Evolutionary conservation across 2,797 vertebrate genomes (phyloP), one percentile per base, ranked within the genome.

Genomic region (Danio choprae): DNA sequence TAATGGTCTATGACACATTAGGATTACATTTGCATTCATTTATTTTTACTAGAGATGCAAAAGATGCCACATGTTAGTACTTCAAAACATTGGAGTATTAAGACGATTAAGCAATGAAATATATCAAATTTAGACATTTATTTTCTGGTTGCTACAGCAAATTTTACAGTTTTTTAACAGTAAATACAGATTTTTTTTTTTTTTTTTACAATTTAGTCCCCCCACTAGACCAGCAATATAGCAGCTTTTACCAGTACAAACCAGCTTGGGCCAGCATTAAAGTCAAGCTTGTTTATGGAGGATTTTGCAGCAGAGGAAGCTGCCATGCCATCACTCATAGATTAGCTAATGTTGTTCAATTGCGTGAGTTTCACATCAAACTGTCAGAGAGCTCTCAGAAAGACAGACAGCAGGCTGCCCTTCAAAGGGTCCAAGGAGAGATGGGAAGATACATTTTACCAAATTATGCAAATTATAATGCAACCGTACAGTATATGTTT

Each of bases 391-490:
- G 13, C 6, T 50, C 43, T 48, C 16, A 12, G 36, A 20, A 46
- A 62, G 41, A 40, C 22, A 50, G 55, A 22, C 53, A 50, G 65
- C 44, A 22, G 44, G 38, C 51, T 70, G 56, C 65, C 77, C 67
- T 79, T 51, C 43, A 78, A 78, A 68, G 6, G 43, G 58, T 16
- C 43, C 0, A 18, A 50, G n/a, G 16, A 68, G 43, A 22, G 11
- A 18, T 18, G 41, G 38, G n/a, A 56, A 77, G 36, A 62, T 29
- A 41, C 18, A 38, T 71, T 79, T 29, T 40, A 58, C 29, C 43
- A 60, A 78, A 78, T 69, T 60, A 69, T 78, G 65, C 55, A 51
- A 79, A 78, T 69, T 79, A 79, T 60, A 77, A 77, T 56, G 41
- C 53, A 68, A 68, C 41, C 3, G 3, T 29, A 29, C 29, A 29